These are phyloP conservation scores for Hylia prasina DNA, from an alignment of 2,113 vertebrate species.

Conservation along the genomic window DNA sequence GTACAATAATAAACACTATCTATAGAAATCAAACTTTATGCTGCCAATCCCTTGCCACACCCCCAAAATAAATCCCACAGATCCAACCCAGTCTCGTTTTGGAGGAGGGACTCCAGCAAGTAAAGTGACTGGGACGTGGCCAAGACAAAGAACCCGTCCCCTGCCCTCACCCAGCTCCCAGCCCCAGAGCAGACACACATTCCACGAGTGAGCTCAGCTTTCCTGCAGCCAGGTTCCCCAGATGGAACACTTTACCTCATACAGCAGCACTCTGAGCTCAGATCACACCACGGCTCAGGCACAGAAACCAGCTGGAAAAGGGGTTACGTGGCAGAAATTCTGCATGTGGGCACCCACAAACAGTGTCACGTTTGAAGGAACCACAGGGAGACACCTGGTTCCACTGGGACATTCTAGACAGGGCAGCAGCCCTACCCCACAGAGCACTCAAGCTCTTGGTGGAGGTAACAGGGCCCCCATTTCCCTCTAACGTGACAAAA, in stretches of 20 bases:
- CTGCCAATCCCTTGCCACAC: not conserved
- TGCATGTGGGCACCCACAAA: not conserved
- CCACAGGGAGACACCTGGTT: not conserved
- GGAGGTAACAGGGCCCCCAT: not conserved
- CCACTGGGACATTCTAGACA: not conserved
- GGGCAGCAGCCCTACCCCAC: rapidly evolving
- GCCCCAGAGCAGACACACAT: not conserved
- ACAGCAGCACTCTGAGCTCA: not conserved
- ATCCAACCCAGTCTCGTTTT: not conserved
- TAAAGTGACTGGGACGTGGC: not conserved
- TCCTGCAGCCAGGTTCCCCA: not conserved
- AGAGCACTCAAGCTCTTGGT: not conserved
- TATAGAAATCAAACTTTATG: not conserved
- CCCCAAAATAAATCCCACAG: not conserved
- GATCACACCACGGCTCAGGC: not conserved
- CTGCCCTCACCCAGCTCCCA: not conserved
- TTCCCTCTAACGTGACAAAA: not conserved
- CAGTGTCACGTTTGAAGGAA: not conserved
- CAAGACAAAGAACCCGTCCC: not conserved
- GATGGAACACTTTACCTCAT: not conserved
- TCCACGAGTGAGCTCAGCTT: not conserved
- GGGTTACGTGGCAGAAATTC: not conserved
- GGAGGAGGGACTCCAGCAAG: not conserved
- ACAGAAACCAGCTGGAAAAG: not conserved
- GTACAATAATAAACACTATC: not conserved